phyloP scores from a whole-genome alignment of 1,140 invertebrate genomes.

The Rhagoletis zephyria region DNA sequence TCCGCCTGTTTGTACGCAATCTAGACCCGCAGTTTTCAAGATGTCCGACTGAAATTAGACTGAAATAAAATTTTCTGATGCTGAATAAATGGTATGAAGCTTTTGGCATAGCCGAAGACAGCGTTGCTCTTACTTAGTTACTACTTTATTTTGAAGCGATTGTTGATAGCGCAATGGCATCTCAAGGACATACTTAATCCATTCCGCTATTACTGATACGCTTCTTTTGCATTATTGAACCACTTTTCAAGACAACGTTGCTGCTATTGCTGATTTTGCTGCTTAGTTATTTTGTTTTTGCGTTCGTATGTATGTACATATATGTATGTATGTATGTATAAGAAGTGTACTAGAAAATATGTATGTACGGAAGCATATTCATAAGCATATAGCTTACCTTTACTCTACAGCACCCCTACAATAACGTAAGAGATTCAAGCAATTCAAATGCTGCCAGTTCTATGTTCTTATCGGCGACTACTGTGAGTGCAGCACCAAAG shows the following conservation, averaged over 20 bases:
- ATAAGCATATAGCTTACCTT: too few relatives aligned
- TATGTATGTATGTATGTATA: not conserved
- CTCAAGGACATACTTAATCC: slow-evolving; percentile 29
- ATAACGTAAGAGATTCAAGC: not conserved
- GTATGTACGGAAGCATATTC: too few relatives aligned
- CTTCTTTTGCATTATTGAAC: slow-evolving; percentile 52
- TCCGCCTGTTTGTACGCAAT: too few relatives aligned
- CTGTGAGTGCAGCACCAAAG: not conserved
- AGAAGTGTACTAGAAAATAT: too few relatives aligned
- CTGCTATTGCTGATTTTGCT: not conserved
- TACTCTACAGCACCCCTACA: not conserved
- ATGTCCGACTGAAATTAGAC: too few relatives aligned
- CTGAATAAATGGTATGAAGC: too few relatives aligned
- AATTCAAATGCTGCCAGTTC: not conserved
- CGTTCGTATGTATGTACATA: not conserved
- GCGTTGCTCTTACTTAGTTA: not conserved
- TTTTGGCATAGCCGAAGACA: too few relatives aligned
- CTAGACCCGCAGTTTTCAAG: too few relatives aligned
- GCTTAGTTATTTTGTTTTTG: slow-evolving; percentile 1
- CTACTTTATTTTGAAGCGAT: not conserved
- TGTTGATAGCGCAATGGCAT: slow-evolving; percentile 39
- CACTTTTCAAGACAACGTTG: slow-evolving; percentile 32
- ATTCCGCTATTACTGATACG: slow-evolving; percentile 41
- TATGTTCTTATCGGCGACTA: not conserved
- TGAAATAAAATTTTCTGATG: too few relatives aligned